phyloP scores from a whole-genome alignment of 1,140 invertebrate genomes.

The Papilio helenus region DNA sequence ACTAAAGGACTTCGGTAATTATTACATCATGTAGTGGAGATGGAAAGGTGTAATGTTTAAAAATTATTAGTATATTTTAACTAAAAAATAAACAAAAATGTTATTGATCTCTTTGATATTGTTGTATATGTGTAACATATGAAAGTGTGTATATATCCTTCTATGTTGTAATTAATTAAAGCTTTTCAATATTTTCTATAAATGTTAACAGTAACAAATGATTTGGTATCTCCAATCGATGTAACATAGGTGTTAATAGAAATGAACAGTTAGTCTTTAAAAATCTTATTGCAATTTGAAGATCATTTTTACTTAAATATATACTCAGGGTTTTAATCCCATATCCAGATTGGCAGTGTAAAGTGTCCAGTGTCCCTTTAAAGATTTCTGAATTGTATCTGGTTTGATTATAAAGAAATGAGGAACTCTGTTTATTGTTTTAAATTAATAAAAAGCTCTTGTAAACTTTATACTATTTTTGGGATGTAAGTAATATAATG shows the following conservation, averaged over 20 bases:
- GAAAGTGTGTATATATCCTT: not conserved
- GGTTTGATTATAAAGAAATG: too few species aligned
- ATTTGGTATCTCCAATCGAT: too few species aligned
- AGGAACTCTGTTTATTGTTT: too few species aligned
- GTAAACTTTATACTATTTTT: not conserved
- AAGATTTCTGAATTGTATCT: too few species aligned
- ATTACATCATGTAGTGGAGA: not conserved
- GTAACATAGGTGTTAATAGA: too few species aligned
- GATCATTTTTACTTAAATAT: too few species aligned
- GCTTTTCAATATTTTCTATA: not conserved
- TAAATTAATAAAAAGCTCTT: not conserved
- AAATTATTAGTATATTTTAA: not conserved
- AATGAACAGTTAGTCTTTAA: too few species aligned
- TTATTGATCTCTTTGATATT: not conserved
- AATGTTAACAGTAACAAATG: not conserved
- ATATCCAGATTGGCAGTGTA: too few species aligned
- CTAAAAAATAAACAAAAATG: not conserved
- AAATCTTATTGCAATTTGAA: too few species aligned
- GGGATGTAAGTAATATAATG: not conserved
- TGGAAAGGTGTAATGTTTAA: not conserved
- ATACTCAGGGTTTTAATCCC: too few species aligned
- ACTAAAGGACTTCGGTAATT: conserved; percentile 1
- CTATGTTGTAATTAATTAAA: not conserved
- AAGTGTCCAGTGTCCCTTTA: too few species aligned
- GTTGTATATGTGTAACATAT: not conserved